Evolutionary conservation across 2,888 invertebrate species (phyloP), one percentile per base, ranked within the genome.

Genomic region (Leptogaster cylindrica): DNA sequence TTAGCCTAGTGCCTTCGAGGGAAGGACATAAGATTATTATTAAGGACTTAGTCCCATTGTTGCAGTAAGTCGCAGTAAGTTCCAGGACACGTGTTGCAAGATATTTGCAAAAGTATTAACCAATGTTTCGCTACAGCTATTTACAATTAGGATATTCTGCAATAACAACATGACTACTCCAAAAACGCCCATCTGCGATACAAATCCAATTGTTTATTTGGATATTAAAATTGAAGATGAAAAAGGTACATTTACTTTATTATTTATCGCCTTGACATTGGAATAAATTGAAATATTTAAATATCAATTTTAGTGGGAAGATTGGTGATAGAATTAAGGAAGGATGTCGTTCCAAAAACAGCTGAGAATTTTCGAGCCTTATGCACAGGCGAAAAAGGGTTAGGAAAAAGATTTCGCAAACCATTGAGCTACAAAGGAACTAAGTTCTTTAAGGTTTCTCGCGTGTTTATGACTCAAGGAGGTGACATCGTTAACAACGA

Each of bases 361-460:
- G 91, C 89, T 48, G 95, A 96, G 81, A 97, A 97, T 82, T 97
- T 97, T 78, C 85, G 95, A 72, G 89, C 89, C 1, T 81, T 98
- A 1, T 97, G 97, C 77, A 96, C 96, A 0, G 96, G 96, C 2
- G 95, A 97, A 80, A 89, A 85, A 71, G 95, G 95, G 1, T 86
- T 71, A 1, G 92, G 93, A 0, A 75, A 74, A 16, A n/a, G n/a
- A n/a, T 75, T 82, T 73, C 88, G 88, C 2, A 90, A 89, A 76
- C 88, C 88, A 2, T 83, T 98, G 46, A 91, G 92, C 80, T 97
- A 90, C 78, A 93, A 93, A 80, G 92, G 91, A 55, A 84, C 87
- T 7, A 83, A 84, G 66, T 93, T 98, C 80, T 95, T 95, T 76
- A 89, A 86, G 84, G 90, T 93, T 20, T 86, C 95, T 67, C 87